Evolutionary conservation across 2,888 invertebrate genomes (phyloP).

Genomic region (Stenodera caucasica): DNA sequence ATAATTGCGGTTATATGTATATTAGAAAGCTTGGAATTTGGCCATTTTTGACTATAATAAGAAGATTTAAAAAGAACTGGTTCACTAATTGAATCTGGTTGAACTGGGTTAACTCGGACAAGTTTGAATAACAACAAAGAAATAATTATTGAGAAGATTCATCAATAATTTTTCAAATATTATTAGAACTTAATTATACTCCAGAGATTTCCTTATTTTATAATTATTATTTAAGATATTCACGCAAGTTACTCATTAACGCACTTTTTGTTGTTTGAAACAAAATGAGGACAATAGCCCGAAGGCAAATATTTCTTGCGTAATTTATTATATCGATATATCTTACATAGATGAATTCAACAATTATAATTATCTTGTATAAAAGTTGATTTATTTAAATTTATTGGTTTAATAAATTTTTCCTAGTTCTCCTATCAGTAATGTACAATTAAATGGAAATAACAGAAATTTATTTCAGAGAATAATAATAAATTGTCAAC

Average conservation of each 20-base stretch:
- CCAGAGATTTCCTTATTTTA: neutral
- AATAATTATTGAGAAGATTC: neutral
- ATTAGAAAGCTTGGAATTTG: conserved; percentile 7
- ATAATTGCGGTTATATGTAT: neutral
- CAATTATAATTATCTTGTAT: neutral
- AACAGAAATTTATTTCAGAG: neutral
- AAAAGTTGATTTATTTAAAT: neutral
- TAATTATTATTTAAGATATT: neutral
- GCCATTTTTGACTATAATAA: conserved; percentile 3
- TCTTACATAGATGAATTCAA: neutral
- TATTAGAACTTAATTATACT: neutral
- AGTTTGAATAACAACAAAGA: neutral
- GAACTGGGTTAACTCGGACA: conserved; percentile 2
- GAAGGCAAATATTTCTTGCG: neutral
- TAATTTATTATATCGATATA: neutral
- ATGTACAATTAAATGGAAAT: too few species aligned
- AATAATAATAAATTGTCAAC: neutral
- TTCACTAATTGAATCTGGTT: conserved; percentile 5
- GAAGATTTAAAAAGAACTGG: conserved; percentile 1
- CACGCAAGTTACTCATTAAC: conserved; percentile 2
- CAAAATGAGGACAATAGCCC: neutral
- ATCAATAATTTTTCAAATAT: neutral
- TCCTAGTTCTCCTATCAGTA: too few species aligned
- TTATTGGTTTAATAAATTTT: too few species aligned
- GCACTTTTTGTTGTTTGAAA: neutral